Conservation (phyloP, 2,797 vertebrate species). For the Scleropages formosus region DNA sequence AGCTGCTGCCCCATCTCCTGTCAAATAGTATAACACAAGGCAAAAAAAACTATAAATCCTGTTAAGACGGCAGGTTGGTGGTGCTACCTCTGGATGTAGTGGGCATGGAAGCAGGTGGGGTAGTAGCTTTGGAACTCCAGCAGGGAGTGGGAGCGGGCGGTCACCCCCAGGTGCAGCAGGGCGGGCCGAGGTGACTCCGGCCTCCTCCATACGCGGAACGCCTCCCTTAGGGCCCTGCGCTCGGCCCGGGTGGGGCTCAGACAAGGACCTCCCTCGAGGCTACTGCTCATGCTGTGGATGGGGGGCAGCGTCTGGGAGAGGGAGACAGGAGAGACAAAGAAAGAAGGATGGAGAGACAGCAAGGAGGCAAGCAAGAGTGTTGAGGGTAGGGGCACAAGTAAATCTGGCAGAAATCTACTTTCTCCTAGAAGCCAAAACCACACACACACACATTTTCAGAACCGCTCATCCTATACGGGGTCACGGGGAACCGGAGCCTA, state of each 20-base stretch:
- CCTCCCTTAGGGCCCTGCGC: slow-evolving; percentile 45
- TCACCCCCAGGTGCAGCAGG: slow-evolving; percentile 76
- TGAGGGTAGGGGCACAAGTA: too few relatives aligned
- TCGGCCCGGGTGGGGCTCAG: slow-evolving; percentile 52
- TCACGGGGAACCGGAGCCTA: too few relatives aligned
- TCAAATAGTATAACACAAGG: too few relatives aligned
- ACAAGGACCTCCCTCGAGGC: slow-evolving; percentile 25
- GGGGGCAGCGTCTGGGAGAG: slow-evolving; percentile 72
- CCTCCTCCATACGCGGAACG: slow-evolving; percentile 38
- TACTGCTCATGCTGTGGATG: slow-evolving; percentile 57
- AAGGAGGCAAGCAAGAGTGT: too few relatives aligned
- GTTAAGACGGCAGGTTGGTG: not conserved
- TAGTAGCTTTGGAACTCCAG: slow-evolving; percentile 71
- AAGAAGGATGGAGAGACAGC: not conserved
- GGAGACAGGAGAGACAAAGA: not conserved
- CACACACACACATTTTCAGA: too few relatives aligned
- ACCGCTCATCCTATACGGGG: too few relatives aligned
- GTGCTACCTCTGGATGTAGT: slow-evolving; percentile 62
- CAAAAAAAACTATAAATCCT: too few relatives aligned
- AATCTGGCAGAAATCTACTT: too few relatives aligned
- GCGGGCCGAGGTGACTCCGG: slow-evolving; percentile 71
- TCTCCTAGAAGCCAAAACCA: too few relatives aligned
- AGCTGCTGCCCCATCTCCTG: too few relatives aligned
- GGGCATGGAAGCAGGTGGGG: slow-evolving; percentile 58
- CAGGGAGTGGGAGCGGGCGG: slow-evolving; percentile 71